Base-by-base conservation (phyloP, 2,888 invertebrate genomes). In the Rhagonycha fulva region DNA sequence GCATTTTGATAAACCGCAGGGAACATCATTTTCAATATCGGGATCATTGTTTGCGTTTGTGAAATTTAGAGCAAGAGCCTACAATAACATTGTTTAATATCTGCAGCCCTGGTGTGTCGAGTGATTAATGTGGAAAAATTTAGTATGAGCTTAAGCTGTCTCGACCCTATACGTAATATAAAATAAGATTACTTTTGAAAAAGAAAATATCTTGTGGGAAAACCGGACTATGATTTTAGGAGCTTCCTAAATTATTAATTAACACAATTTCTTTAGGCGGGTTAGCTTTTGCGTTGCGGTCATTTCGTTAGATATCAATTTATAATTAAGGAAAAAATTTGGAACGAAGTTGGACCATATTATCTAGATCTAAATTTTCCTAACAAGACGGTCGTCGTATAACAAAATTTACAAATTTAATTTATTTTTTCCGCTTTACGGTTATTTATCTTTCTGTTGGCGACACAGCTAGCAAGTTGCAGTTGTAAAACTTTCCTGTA, bases 361-460 rank as follows among this genome's bases (percentile, higher is more conserved):
- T 47, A 47, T 32, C 23, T 23, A 11, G 60, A 72, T 68, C 68
- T 60, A 66, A 71, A 71, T 66, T 71, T 71, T 71, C 60, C 47
- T 66, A 70, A 73, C 72, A 72, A 72, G 72, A 63, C 66, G 67
- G 72, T 70, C 74, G 72, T 62, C 68, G 61, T 61, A 73, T 79
- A 80, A 80, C 79, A 79, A 81, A 79, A 82, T 81, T 80, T 81
- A 78, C 79, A 77, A 81, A 80, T 81, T 80, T 80, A 81, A 82
- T 81, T 79, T 80, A 78, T 79, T 79, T 78, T 76, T 76, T 77
- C 78, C 78, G 79, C 80, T 74, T 77, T 72, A 66, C 74, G 76
- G 79, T 80, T 80, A 80, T 82, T 81, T 82, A 80, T 82, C 80
- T 79, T 79, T 72, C 76, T 75, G 74, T 78, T 74, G 73, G 73